Base-by-base conservation (phyloP, 2,888 invertebrate species). In the Octonoba sinensis region DNA sequence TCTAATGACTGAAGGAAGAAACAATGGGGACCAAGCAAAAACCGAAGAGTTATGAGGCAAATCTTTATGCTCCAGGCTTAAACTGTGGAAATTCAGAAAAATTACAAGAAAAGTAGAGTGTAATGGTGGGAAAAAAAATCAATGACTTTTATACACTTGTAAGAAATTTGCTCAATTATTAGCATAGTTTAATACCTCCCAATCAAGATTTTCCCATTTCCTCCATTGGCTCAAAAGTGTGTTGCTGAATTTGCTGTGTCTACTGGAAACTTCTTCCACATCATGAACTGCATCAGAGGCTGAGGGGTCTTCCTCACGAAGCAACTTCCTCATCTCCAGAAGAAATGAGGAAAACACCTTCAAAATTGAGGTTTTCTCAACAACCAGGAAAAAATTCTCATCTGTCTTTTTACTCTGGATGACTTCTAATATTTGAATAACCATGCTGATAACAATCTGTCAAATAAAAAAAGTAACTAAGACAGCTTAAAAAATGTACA, bases 361-460 rank as follows among this genome's bases (percentile, higher is more conserved):
- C 20, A 81, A 44, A 47, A 81, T 60, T 20, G 11, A 27, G 20
- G 60, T 20, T 69, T 73, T 81, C 18, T 57, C 49, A 1, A 22
- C n/a, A 47, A 36, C 3, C 15, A n/a, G 20, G 24, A 78, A 71
- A 51, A 47, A 22, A 0, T 13, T 20, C 13, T 57, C 59, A 54
- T 62, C 49, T 2, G 16, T n/a, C n/a, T 36, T 46, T 51, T 70
- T 75, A 11, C 22, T 36, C 12, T 75, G 70, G 22, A 82, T 64
- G 8, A 66, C 71, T 16, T 69, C 56, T 36, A 82, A 16, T 24
- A 82, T 74, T 18, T 82, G 82, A 22, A 75, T 75, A 11, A 66
- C 65, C 70, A 82, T 82, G n/a, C 13, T 36, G 46, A 75, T 75
- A 15, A 59, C 46, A 8, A 82, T 64, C 82, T 81, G 22, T 20